Base-by-base conservation (phyloP, 2,888 invertebrate species). In the Mythimna lalbum region DNA sequence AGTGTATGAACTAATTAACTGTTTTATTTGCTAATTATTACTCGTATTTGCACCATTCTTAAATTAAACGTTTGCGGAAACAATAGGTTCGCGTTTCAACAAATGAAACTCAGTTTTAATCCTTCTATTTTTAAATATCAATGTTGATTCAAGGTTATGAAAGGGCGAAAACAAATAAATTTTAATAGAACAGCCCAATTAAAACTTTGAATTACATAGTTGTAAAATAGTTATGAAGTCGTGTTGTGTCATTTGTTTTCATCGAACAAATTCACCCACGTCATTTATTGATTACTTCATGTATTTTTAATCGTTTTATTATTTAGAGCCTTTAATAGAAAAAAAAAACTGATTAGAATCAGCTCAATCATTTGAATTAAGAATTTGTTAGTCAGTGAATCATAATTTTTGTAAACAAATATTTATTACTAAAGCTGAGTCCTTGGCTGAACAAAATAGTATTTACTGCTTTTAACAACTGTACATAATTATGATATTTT, bases 1-100 rank as follows among this genome's bases (percentile, higher is more conserved):
- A 39, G 12, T 17, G 50, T 55, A 39, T 0, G 39, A 17, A 50
- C 27, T 59, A 75, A 75, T 75, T 43, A 61, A 67, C 39, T 27
- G 59, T 71, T 69, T n/a, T 17, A 52, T 21, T 55, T 73, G 27
- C n/a, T 2, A n/a, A 52, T 36, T 53, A 47, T 19, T 53, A 53
- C 33, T 33, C n/a, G 33, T 53, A 21, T 55, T 70, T 14, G 19
- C 23, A 72, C 5, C 7, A 19, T 63, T 53, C 53, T n/a, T 63
- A 73, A n/a, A 55, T 73, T 36, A 63, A 36, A 53, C 7, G 2
- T 19, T 62, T 43, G 33, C 12, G 9, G 23, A 33, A 72, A 52
- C 39, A 43, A 31, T 6, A 14, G 31, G 4, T 36, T 14, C 5
- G 31, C 27, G 23, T 53, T 49, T 55, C 5, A 43, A 43, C 5